These are phyloP conservation scores for Drosophila tropicalis DNA, from an alignment of 1,140 invertebrate genomes.

Conservation along the genomic window DNA sequence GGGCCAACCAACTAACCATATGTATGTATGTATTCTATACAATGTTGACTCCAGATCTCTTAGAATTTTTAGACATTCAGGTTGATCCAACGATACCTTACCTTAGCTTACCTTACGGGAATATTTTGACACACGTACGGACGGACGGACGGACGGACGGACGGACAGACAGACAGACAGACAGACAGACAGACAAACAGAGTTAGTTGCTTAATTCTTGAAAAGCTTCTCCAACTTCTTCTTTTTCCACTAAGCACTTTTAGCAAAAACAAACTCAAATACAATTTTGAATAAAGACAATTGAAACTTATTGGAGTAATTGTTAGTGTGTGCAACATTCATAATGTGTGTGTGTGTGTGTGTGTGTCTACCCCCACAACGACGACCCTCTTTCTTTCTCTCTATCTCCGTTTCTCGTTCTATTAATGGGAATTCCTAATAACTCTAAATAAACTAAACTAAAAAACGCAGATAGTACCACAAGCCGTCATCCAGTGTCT, in stretches of 20 bases:
- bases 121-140: background rate
- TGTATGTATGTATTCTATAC: too few relatives aligned
- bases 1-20: conserved; percentile 2
- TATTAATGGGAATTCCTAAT: conserved; percentile 12
- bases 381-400: too few relatives aligned
- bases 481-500: conserved; percentile 20
- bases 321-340: background rate
- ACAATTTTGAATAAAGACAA: background rate
- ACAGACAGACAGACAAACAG: background rate
- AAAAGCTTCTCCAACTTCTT: background rate
- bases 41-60: conserved; percentile 17
- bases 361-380: background rate
- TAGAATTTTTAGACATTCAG: background rate
- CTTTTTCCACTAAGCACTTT: background rate
- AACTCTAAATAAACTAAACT: conserved; percentile 15
- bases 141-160: background rate
- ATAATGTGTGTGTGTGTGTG: background rate
- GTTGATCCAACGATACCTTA: background rate
- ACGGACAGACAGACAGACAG: background rate
- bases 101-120: background rate
- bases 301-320: conserved; percentile 5
- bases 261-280: background rate
- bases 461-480: conserved; percentile 25
- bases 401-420: background rate
- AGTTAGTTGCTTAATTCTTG: background rate